phyloP scores from a whole-genome alignment of 2,113 vertebrate genomes.

The Origma solitaria region DNA sequence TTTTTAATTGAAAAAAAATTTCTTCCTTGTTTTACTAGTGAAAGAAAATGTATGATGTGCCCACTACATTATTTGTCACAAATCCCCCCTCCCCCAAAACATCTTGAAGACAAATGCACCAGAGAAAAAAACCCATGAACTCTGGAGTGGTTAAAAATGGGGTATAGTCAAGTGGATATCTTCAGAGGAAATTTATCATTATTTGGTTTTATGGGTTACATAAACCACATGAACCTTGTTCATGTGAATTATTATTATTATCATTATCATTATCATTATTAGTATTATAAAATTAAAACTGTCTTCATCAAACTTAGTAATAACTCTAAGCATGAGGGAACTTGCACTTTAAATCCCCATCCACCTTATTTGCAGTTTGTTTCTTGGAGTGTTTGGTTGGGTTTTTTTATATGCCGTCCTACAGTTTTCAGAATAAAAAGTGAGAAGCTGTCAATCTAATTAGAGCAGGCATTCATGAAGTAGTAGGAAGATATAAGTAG shows the following conservation, averaged over 20 bases:
- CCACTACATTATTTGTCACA: neutral
- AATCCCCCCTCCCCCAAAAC: rapidly evolving
- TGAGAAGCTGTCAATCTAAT: neutral
- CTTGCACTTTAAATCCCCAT: neutral
- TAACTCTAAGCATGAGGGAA: neutral
- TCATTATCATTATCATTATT: neutral
- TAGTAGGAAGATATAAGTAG: neutral
- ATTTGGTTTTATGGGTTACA: neutral
- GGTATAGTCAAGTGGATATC: neutral
- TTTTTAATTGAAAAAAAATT: neutral
- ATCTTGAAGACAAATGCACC: neutral
- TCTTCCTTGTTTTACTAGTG: neutral
- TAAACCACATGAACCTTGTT: neutral
- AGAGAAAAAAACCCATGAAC: neutral
- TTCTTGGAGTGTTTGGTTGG: neutral
- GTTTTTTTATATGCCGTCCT: neutral
- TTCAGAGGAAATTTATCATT: too few species aligned
- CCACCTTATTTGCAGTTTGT: neutral
- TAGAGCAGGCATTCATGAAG: neutral
- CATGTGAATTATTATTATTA: neutral
- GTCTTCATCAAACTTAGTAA: neutral
- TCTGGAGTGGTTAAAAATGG: neutral
- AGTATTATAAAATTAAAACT: neutral
- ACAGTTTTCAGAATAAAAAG: neutral
- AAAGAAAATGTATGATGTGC: neutral